phyloP scores from a whole-genome alignment of 2,113 vertebrate genomes.

The Eptatretus burgeri region DNA sequence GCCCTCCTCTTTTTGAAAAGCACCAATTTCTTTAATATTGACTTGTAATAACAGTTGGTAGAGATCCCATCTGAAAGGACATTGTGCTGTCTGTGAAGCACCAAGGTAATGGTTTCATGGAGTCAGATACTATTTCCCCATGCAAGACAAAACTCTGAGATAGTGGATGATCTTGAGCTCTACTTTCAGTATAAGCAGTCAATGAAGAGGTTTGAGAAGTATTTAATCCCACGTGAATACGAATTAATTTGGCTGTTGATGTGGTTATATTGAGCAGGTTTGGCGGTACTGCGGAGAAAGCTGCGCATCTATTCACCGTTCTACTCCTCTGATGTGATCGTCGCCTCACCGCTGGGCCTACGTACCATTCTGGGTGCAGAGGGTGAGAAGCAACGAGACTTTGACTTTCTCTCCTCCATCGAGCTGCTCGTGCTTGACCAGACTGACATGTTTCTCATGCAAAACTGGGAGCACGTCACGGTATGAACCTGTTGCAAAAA shows the following conservation, averaged over 20 bases:
- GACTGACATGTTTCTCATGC: conserved; percentile 79
- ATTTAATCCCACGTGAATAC: not conserved
- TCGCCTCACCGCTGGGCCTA: conserved; percentile 66
- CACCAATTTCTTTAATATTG: no score
- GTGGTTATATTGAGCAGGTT: conserved; percentile 18
- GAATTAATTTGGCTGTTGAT: not conserved
- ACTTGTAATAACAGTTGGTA: no score
- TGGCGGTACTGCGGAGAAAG: conserved; percentile 47
- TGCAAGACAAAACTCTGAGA: conserved; percentile 7
- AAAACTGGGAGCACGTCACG: conserved; percentile 92
- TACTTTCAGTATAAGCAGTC: not conserved
- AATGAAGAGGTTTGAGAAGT: fast-evolving
- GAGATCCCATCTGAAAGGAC: no score
- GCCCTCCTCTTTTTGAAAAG: no score
- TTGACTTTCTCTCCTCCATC: conserved; percentile 74
- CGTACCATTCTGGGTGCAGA: conserved; percentile 55
- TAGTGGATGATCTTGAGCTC: not conserved
- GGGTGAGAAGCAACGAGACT: conserved; percentile 55
- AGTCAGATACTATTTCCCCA: no score
- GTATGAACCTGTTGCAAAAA: conserved; percentile 15
- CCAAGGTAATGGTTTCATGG: no score
- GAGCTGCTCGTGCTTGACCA: conserved; percentile 72
- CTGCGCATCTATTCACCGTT: conserved; percentile 69
- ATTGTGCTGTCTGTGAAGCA: no score
- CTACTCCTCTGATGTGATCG: conserved; percentile 78